Evolutionary conservation across 2,113 vertebrate species (phyloP).

Genomic region (Typhlomys cinereus): DNA sequence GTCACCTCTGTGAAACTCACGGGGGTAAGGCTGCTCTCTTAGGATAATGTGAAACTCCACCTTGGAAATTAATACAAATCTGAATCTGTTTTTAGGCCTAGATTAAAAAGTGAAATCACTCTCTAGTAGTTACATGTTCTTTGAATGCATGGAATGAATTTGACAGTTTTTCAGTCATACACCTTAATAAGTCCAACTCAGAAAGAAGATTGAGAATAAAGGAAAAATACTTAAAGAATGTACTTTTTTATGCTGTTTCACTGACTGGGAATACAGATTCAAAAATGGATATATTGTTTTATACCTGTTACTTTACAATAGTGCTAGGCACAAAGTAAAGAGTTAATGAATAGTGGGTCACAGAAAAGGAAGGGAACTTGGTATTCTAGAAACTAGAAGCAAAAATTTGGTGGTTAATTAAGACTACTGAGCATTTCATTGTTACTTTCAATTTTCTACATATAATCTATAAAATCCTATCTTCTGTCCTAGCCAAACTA

Average conservation of each 20-base stretch:
- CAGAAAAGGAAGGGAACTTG: neutral
- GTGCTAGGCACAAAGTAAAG: neutral
- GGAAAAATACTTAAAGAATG: slow-evolving; percentile 13
- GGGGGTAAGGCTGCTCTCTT: neutral
- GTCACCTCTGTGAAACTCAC: neutral
- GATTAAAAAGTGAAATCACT: slow-evolving; percentile 25
- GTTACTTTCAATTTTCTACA: slow-evolving; percentile 6
- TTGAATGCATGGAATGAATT: neutral
- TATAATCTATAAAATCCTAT: slow-evolving; percentile 22
- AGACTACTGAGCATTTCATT: slow-evolving; percentile 23
- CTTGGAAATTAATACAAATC: slow-evolving; percentile 32
- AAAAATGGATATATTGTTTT: neutral
- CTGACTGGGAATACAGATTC: neutral
- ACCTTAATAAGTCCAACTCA: slow-evolving; percentile 18
- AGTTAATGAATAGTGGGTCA: neutral
- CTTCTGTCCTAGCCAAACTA: neutral
- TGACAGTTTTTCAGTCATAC: slow-evolving; percentile 33
- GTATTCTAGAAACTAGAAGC: neutral
- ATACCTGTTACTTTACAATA: neutral
- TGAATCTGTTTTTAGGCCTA: neutral
- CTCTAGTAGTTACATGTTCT: neutral
- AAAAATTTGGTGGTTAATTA: neutral
- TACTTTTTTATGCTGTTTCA: neutral
- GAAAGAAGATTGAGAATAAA: slow-evolving; percentile 20
- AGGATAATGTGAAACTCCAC: neutral